phyloP scores from a whole-genome alignment of 2,113 vertebrate species.

The Alethe diademata region DNA sequence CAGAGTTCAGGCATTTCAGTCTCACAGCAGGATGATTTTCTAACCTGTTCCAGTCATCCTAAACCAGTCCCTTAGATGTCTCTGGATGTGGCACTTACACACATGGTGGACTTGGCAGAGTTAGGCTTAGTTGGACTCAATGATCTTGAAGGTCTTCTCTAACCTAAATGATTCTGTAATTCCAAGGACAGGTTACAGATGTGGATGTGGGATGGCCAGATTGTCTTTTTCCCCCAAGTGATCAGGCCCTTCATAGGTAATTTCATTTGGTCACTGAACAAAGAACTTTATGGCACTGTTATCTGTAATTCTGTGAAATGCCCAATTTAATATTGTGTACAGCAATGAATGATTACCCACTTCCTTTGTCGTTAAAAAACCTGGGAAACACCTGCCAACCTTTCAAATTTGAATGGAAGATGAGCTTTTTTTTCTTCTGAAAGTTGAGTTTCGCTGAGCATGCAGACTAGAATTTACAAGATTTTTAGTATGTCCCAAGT shows the following conservation, averaged over 20 bases:
- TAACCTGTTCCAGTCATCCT: neutral
- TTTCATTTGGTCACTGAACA: neutral
- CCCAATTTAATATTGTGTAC: neutral
- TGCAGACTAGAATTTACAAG: neutral
- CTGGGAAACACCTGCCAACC: neutral
- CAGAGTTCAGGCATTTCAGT: neutral
- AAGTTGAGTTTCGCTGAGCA: neutral
- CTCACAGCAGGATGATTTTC: neutral
- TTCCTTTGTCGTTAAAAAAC: neutral
- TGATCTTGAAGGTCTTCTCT: neutral
- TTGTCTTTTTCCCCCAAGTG: neutral
- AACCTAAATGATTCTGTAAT: neutral
- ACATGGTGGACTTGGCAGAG: neutral
- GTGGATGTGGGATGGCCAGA: neutral
- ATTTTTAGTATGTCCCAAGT: neutral
- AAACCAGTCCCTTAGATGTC: neutral
- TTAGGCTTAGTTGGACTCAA: neutral
- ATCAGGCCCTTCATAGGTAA: neutral
- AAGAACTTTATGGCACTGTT: neutral
- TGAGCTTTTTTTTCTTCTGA: neutral
- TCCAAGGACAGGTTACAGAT: neutral
- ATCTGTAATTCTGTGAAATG: neutral
- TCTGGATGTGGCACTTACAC: neutral
- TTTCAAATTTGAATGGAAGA: neutral
- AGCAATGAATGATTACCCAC: neutral